phyloP scores from a whole-genome alignment of 1,140 invertebrate genomes.

The Limonius californicus region DNA sequence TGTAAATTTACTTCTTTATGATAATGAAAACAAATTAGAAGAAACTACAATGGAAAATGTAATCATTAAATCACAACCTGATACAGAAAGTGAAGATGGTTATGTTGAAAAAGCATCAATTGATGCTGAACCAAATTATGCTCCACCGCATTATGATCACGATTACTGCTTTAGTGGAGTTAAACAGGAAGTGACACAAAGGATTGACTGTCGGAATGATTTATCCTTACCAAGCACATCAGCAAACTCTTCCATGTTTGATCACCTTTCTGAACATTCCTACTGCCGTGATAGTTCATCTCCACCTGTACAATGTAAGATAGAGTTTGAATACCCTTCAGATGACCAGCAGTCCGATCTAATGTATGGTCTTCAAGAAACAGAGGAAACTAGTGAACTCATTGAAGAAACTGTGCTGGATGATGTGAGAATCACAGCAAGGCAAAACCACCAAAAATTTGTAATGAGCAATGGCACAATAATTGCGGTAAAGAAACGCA shows the following conservation, averaged over 20 bases:
- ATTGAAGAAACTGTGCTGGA: not conserved
- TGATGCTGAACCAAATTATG: not conserved
- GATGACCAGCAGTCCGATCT: no score
- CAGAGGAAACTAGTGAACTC: not conserved
- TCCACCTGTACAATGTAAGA: not conserved
- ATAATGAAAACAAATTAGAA: slow-evolving; percentile 16
- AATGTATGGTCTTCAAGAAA: not conserved
- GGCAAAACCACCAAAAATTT: not conserved
- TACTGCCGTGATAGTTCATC: not conserved
- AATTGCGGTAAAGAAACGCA: slow-evolving; percentile 16
- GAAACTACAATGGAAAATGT: not conserved
- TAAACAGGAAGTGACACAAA: not conserved
- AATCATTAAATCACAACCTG: not conserved
- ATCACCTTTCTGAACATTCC: not conserved
- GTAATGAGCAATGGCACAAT: slow-evolving; percentile 8
- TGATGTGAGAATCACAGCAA: not conserved
- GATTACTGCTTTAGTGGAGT: not conserved
- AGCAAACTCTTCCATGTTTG: not conserved
- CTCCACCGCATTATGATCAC: not conserved
- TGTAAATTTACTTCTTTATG: slow-evolving; percentile 64
- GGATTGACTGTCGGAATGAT: not conserved
- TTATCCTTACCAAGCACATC: not conserved
- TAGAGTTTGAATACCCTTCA: not conserved
- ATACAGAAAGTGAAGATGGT: not conserved
- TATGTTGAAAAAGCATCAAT: not conserved